Percentiles rank a stretch among this genome's conserved stretches.
Conservation (phyloP, 2,113 vertebrate genomes). For the Sorex araneus region DNA sequence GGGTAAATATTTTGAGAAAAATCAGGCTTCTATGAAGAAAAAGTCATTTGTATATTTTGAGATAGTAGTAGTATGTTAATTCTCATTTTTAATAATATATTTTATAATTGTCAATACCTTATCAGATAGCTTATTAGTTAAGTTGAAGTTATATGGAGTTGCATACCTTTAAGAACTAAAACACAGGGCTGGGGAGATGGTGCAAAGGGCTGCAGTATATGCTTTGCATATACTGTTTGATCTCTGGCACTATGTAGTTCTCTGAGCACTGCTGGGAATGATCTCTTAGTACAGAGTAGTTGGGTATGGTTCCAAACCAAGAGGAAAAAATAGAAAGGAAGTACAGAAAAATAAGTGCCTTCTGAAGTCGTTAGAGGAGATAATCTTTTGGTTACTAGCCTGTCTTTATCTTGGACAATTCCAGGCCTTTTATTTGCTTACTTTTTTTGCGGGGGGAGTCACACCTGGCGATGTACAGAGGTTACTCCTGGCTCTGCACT, state of each 20-base stretch:
- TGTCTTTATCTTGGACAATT: neutral
- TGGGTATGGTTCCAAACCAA: too few species aligned
- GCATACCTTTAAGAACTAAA: neutral
- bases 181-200: too few species aligned
- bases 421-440: neutral
- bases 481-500: too few species aligned
- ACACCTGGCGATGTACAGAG: too few species aligned
- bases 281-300: too few species aligned
- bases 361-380: neutral
- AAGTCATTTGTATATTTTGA: neutral
- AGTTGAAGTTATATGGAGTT: neutral
- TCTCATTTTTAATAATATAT: slow-evolving; percentile 35
- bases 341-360: neutral
- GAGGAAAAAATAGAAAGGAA: too few species aligned
- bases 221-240: neutral
- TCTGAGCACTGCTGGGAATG: too few species aligned
- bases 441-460: too few species aligned
- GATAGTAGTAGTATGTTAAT: neutral
- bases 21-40: neutral
- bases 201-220: too few species aligned
- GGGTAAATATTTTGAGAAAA: neutral
- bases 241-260: too few species aligned
- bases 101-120: neutral
- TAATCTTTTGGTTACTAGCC: neutral
- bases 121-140: slow-evolving; percentile 14